Conservation (phyloP, 1,140 invertebrate species). For the Aphaenogaster rudis region DNA sequence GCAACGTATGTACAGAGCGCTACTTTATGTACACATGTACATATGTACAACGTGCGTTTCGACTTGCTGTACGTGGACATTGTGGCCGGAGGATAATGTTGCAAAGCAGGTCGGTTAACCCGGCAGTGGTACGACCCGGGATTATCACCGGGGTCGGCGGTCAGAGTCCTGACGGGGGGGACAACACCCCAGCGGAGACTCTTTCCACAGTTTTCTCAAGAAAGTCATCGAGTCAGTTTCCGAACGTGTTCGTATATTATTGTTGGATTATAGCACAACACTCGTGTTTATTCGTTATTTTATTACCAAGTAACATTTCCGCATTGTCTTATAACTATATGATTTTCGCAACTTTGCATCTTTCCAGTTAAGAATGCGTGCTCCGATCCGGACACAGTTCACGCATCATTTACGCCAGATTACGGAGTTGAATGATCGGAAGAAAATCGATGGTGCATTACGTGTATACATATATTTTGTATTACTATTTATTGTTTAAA, state of each 20-base stretch:
- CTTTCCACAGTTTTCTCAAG: background rate
- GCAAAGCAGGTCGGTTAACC: slow-evolving; percentile 26
- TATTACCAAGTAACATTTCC: slow-evolving; percentile 51
- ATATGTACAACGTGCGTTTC: slow-evolving; percentile 60
- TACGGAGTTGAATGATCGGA: slow-evolving; percentile 31
- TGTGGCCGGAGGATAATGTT: slow-evolving; percentile 25
- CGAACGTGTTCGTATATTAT: background rate
- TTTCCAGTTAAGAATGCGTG: background rate
- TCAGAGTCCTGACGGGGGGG: background rate
- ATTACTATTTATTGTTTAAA: slow-evolving; percentile 62
- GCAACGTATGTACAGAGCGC: slow-evolving; percentile 31
- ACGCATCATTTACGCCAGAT: slow-evolving; percentile 3
- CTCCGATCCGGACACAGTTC: slow-evolving; percentile 21
- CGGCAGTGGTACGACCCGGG: slow-evolving; percentile 31
- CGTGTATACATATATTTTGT: slow-evolving; percentile 40
- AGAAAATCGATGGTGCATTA: slow-evolving; percentile 34
- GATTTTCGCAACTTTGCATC: slow-evolving; percentile 12
- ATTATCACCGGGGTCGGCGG: background rate
- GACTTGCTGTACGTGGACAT: slow-evolving; percentile 47
- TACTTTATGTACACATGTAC: slow-evolving; percentile 55
- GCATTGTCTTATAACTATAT: slow-evolving; percentile 23
- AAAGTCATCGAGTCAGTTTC: background rate
- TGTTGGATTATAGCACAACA: slow-evolving; percentile 23
- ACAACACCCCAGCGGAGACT: background rate
- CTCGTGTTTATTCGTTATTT: slow-evolving; percentile 46